These are phyloP conservation scores for Acropternis orthonyx DNA, from an alignment of 2,797 vertebrate species.

Conservation along the genomic window DNA sequence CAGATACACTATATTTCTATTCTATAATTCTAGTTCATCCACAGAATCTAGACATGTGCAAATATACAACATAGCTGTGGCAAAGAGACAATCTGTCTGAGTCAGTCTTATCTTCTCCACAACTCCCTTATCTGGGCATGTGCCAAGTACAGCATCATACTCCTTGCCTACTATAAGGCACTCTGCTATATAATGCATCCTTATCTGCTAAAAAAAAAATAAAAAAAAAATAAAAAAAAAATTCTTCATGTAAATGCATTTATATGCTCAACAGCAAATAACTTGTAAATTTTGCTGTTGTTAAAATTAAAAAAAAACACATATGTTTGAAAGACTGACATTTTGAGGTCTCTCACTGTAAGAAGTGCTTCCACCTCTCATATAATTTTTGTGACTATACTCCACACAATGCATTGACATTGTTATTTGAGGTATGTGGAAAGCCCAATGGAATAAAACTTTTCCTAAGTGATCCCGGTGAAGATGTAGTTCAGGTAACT, in stretches of 20 bases:
- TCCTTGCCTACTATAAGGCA: neutral
- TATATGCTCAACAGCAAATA: neutral
- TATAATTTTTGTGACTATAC: neutral
- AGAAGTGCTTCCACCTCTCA: neutral
- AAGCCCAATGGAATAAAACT: accelerated
- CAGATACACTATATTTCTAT: neutral
- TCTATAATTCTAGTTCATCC: neutral
- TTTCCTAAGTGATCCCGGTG: neutral
- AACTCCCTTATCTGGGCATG: too few relatives aligned
- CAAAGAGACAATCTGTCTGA: neutral
- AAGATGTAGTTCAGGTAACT: neutral
- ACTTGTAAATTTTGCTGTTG: neutral
- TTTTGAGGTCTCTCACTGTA: neutral
- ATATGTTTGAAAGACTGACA: neutral
- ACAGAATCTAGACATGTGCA: neutral
- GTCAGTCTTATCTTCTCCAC: neutral
- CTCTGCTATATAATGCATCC: neutral
- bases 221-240: neutral
- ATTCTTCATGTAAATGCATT: neutral
- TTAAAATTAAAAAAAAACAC: neutral
- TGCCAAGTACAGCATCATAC: neutral
- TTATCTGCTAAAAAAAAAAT: neutral
- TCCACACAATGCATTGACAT: accelerated
- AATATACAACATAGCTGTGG: neutral
- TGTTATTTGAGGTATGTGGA: neutral